Evolutionary conservation across 2,797 vertebrate species (phyloP).

Genomic region (Helarctos malayanus): DNA sequence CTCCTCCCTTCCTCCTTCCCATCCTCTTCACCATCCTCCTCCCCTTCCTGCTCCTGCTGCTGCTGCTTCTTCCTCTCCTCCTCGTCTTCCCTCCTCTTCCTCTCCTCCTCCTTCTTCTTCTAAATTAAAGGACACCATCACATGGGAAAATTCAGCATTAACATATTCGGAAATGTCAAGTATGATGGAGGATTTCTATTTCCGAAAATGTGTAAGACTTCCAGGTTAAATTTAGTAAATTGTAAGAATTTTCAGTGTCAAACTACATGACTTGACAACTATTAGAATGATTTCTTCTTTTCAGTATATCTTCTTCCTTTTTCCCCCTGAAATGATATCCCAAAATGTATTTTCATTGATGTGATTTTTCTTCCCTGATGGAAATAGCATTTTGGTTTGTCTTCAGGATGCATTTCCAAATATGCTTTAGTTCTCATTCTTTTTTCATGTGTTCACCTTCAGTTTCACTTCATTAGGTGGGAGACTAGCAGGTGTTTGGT

Average conservation of each 20-base stretch:
- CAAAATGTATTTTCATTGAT: neutral
- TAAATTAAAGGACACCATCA: neutral
- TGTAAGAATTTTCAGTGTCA: conserved; percentile 6
- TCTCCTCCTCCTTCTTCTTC: neutral
- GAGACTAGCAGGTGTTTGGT: neutral
- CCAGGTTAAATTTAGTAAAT: neutral
- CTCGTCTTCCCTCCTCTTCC: neutral
- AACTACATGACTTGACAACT: neutral
- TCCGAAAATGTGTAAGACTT: conserved; percentile 30
- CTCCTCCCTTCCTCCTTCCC: neutral
- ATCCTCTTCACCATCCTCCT: too few relatives aligned
- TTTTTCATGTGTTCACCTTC: neutral
- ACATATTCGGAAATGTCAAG: conserved; percentile 12
- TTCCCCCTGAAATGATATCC: neutral
- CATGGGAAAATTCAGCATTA: conserved; percentile 9
- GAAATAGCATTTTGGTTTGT: neutral
- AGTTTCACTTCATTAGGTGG: neutral
- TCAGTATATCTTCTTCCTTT: neutral
- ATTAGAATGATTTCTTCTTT: conserved; percentile 30
- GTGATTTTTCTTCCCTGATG: neutral
- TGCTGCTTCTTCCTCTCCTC: neutral
- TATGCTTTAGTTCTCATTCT: neutral
- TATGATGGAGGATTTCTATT: conserved; percentile 46
- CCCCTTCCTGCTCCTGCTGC: neutral
- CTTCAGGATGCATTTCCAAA: neutral